Conservation (phyloP, 2,113 vertebrate species). For the Oncorhynchus kisutch region DNA sequence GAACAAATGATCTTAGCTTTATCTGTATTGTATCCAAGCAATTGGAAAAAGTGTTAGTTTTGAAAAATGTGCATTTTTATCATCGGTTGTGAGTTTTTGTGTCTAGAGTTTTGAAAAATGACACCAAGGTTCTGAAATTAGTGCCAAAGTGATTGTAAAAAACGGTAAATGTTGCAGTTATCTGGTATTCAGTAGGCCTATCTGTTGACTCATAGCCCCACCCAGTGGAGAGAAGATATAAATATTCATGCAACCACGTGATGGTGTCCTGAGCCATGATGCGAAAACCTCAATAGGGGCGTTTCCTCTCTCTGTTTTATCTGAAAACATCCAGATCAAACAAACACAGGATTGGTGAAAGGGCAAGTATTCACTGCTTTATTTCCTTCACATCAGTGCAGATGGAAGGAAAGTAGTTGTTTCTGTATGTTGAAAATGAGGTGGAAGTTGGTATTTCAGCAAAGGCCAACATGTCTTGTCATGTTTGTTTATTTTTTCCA, state of each 20-base stretch:
- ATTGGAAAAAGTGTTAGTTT: too few species aligned
- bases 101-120: too few species aligned
- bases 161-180: too few species aligned
- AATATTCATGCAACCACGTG: neutral
- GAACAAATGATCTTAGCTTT: too few species aligned
- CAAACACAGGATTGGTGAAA: neutral
- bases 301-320: neutral
- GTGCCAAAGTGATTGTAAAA: too few species aligned
- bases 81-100: too few species aligned
- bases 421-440: neutral
- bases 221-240: conserved; percentile 31
- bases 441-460: neutral
- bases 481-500: neutral
- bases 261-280: neutral
- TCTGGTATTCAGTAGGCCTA: too few species aligned
- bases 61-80: too few species aligned
- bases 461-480: neutral
- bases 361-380: neutral
- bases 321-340: neutral
- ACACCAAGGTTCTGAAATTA: too few species aligned
- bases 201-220: conserved; percentile 23
- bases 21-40: too few species aligned
- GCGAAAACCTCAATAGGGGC: neutral
- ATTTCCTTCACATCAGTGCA: neutral
- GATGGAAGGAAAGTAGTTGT: neutral